These are phyloP conservation scores for Bembecia ichneumoniformis DNA, from an alignment of 2,888 invertebrate genomes.

Conservation along the genomic window DNA sequence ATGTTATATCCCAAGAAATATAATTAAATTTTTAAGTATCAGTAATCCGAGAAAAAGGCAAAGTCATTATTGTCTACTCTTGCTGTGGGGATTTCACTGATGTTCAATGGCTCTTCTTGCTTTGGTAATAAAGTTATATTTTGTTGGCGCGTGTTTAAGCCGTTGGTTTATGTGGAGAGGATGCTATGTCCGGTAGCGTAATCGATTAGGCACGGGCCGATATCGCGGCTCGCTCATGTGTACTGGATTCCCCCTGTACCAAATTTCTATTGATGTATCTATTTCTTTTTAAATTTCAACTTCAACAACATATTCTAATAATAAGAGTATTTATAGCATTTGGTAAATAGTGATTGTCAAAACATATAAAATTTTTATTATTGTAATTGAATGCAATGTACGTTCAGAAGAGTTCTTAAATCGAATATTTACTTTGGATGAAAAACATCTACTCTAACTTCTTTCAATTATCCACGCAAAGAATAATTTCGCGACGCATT, in stretches of 20 bases:
- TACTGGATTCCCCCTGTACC: conserved; percentile 16
- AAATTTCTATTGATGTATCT: conserved; percentile 13
- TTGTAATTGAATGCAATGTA: too few relatives aligned
- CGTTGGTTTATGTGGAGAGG: conserved; percentile 6
- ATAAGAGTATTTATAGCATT: too few relatives aligned
- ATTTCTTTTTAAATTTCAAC: conserved; percentile 3
- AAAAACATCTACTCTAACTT: too few relatives aligned
- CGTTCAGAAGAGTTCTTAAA: too few relatives aligned
- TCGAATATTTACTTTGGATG: too few relatives aligned
- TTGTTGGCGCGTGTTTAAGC: not conserved
- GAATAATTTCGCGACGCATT: too few relatives aligned
- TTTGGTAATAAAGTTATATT: conserved; percentile 1
- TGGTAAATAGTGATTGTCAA: too few relatives aligned
- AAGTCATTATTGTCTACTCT: conserved; percentile 3
- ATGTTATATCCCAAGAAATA: conserved; percentile 15
- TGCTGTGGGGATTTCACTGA: not conserved
- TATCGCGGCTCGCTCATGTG: conserved; percentile 31
- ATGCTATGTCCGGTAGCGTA: conserved; percentile 42
- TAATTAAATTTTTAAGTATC: conserved; percentile 30
- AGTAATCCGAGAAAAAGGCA: conserved; percentile 20
- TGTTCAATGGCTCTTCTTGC: not conserved
- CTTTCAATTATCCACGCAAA: too few relatives aligned
- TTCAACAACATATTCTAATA: too few relatives aligned
- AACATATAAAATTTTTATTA: too few relatives aligned
- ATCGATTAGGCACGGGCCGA: conserved; percentile 46